Base-by-base conservation (phyloP, 2,113 vertebrate genomes). In the Forbesichthys agassizii region DNA sequence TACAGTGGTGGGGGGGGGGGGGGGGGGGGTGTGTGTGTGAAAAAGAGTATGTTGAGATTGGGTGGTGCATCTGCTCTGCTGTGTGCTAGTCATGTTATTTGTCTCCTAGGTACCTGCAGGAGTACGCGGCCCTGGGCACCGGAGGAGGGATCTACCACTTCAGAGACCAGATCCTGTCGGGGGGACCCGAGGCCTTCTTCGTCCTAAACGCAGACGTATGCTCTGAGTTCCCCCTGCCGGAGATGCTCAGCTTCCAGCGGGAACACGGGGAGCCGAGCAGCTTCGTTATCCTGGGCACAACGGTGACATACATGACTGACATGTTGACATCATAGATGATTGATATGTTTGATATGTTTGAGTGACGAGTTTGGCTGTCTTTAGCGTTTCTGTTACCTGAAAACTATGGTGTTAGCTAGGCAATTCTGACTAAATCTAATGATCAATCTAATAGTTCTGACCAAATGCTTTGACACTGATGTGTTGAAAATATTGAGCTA, bases 81-180 rank as follows among this genome's bases (percentile, higher is more conserved):
- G 27, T 27, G 27, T 27, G 27, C 27, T 27, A 27, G 27, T 27
- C 27, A 27, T 27, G 27, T 27, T 27, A 2, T 27, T 48, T 80
- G 42, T 51, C 54, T 77, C 16, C 3, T 73, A 97, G 98, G 88
- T 99, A 98, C 69, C 91, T 99, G 63, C 98, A 99, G 89, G 97
- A 99, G 71, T 99, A 96, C 0, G 92, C 95, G 0, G 96, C 96
- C 0, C 92, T 99, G 87, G 96, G 97, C 69, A 99, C 98, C 0
- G 98, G 95, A 14, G 97, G 98, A 51, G 98, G 98, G 75, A 95
- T 99, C 80, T 99, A 99, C 81, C 98, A 99, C 80, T 99, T 99
- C 90, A 92, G 98, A 86, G 98, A 99, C 90, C 98, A 99, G 94
- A 99, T 99, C 84, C 92, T 99, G 66, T 93, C 95, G 0, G 98